These are phyloP conservation scores for Brachyistius frenatus DNA, from an alignment of 2,113 vertebrate genomes.

Conservation along the genomic window DNA sequence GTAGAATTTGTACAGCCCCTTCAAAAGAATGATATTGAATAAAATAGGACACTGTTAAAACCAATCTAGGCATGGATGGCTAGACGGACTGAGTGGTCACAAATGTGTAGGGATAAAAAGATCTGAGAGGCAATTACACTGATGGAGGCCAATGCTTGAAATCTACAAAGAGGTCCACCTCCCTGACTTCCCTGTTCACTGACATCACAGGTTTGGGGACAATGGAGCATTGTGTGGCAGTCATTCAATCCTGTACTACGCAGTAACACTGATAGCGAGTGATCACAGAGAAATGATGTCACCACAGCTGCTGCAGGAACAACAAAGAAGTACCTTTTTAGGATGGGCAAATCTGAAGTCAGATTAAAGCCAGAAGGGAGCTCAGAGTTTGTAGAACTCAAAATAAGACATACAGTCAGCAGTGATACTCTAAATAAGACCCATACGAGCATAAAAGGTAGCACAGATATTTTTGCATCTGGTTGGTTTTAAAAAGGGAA, in stretches of 20 bases:
- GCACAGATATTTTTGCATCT: too few relatives aligned
- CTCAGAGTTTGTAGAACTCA: constrained; percentile 26
- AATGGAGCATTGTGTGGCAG: constrained; percentile 80
- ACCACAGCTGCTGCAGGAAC: constrained; percentile 74
- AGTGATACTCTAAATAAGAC: constrained; percentile 20
- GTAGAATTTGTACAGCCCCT: background rate
- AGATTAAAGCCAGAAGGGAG: constrained; percentile 69
- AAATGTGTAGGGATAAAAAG: constrained; percentile 50
- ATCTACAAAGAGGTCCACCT: constrained; percentile 64
- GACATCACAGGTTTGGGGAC: constrained; percentile 78
- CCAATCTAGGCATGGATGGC: constrained; percentile 12
- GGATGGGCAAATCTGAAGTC: constrained; percentile 73
- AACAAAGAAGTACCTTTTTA: constrained; percentile 79
- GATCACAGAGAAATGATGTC: constrained; percentile 83
- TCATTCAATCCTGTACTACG: constrained; percentile 75
- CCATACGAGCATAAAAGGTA: too few relatives aligned
- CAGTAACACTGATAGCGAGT: constrained; percentile 76
- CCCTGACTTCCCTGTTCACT: constrained; percentile 58
- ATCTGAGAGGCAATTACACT: constrained; percentile 42
- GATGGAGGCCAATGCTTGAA: constrained; percentile 52
- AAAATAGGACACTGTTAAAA: constrained; percentile 12
- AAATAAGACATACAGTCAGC: constrained; percentile 37
- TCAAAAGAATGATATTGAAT: background rate
- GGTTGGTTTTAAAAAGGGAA: too few relatives aligned
- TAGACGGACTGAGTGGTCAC: constrained; percentile 13